Base-by-base conservation (phyloP, 2,797 vertebrate genomes). In the Sitta carolinensis region DNA sequence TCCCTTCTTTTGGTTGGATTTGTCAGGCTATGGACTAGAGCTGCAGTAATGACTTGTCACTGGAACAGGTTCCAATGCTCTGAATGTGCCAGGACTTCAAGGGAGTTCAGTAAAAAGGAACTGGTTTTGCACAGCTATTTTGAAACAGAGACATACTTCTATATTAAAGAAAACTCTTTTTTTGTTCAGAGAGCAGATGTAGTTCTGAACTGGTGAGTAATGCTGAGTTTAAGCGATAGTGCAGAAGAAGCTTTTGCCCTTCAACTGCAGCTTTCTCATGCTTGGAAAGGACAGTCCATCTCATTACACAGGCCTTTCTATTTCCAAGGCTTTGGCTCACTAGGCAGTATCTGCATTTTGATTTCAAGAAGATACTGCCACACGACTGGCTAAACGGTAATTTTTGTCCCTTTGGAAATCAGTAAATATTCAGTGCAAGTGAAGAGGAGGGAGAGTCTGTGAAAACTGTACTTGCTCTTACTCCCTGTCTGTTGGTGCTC, bases 361-460 rank as follows among this genome's bases (percentile, higher is more conserved):
- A 75, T 86, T 93, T 92, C 66, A 54, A 74, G 59, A 77, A 80
- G 67, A 55, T 89, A 48, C 63, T 73, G 58, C 52, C 50, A 58
- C 68, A 68, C 0, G 4, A 55, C 77, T 74, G 80, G 29, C 54
- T 84, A 40, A 74, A 43, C 0, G 3, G 36, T 85, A n/a, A 55
- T 75, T 72, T 93, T 77, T 89, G 25, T 70, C 93, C 59, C 82
- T 70, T 91, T 77, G 69, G 75, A 86, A 83, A 68, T 70, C 52
- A 55, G 30, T 79, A 87, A 57, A 92, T 23, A 48, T 74, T 85
- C 72, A 66, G 48, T 50, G 63, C 55, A 36, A 54, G 52, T 47
- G 75, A 81, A 85, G 67, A 74, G 45, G 48, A 83, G 18, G 50
- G 32, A 50, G 13, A 62, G 23, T 70, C 77, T 45, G 57, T 10